Conservation (phyloP, 2,797 vertebrate genomes). For the Intellagama lesueurii region DNA sequence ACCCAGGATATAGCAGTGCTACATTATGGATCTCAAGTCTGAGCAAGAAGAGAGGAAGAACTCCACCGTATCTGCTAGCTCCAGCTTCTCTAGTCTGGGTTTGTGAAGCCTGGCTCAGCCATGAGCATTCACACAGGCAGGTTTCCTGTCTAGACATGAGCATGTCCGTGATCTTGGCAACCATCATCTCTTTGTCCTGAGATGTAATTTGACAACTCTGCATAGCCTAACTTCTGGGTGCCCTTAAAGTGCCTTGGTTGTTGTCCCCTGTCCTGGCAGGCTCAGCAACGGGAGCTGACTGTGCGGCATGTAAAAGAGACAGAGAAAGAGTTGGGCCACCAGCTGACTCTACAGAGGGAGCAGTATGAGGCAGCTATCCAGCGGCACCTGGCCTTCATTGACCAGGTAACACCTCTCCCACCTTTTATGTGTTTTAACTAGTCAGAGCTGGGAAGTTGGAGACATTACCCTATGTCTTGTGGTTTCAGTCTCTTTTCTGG, state of each 20-base stretch:
- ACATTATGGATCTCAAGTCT: neutral
- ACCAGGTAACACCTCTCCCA: constrained; percentile 83
- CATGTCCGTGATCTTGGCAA: neutral
- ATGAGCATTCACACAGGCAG: neutral
- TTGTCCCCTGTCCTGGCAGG: constrained; percentile 72
- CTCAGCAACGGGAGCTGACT: constrained; percentile 91
- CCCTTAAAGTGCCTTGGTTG: neutral
- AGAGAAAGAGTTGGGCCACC: constrained; percentile 86
- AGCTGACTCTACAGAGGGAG: constrained; percentile 88
- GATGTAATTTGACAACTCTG: neutral
- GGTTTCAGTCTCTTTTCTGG: neutral
- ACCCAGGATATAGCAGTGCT: neutral
- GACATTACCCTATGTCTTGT: neutral
- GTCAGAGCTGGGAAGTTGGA: neutral
- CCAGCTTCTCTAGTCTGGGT: neutral
- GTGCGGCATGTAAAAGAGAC: constrained; percentile 86
- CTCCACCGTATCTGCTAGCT: neutral
- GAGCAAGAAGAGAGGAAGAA: neutral
- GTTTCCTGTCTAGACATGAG: neutral
- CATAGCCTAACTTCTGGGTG: neutral
- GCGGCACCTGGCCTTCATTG: constrained; percentile 93
- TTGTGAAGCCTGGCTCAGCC: neutral
- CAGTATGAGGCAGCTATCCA: constrained; percentile 94
- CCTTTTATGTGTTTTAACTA: neutral
- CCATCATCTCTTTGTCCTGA: too few species aligned